phyloP scores from a whole-genome alignment of 2,797 vertebrate genomes.

The Podargus strigoides region DNA sequence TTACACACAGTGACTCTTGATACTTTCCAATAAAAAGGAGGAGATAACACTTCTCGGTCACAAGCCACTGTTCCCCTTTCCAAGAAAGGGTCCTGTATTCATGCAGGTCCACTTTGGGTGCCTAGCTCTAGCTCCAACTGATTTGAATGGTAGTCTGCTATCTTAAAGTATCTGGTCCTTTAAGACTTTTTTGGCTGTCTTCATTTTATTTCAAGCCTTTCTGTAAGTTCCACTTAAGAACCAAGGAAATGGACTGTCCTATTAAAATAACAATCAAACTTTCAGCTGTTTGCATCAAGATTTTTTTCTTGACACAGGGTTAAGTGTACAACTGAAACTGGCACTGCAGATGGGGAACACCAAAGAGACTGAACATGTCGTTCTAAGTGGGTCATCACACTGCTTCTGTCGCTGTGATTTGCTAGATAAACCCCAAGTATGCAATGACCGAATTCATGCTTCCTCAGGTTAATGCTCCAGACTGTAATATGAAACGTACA shows the following conservation, averaged over 20 bases:
- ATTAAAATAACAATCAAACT: neutral
- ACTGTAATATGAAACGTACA: constrained; percentile 51
- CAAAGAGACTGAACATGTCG: neutral
- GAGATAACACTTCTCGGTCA: neutral
- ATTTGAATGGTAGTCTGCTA: neutral
- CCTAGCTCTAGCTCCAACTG: neutral
- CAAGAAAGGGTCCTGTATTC: neutral
- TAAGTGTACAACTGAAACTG: neutral
- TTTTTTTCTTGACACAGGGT: neutral
- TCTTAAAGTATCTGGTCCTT: neutral
- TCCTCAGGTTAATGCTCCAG: neutral
- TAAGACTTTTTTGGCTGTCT: neutral
- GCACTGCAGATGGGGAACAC: neutral
- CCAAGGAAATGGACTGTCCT: neutral
- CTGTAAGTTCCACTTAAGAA: neutral
- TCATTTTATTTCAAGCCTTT: neutral
- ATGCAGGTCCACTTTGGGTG: neutral
- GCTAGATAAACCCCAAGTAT: neutral
- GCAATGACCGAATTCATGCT: neutral
- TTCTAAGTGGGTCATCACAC: neutral
- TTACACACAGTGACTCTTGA: constrained; percentile 2
- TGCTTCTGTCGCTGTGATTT: neutral
- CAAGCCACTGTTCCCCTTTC: neutral
- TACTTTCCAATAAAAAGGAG: neutral
- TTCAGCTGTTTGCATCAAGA: neutral